phyloP scores from a whole-genome alignment of 64 coral and sea anemone species.

The Stichodactyla helianthus region DNA sequence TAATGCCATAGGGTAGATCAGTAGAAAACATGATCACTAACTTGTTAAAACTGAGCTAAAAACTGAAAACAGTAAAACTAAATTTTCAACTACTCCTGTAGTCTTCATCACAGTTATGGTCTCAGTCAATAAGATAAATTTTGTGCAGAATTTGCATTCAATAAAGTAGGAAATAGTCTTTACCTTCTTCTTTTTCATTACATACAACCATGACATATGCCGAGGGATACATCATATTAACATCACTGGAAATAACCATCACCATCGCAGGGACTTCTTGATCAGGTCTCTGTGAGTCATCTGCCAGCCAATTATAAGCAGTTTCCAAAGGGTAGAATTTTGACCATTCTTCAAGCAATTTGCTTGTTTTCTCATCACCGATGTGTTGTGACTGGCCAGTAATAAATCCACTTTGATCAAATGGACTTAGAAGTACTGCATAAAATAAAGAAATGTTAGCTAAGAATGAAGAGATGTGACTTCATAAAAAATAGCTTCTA shows the following conservation, averaged over 20 bases:
- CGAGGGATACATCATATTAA: conserved; percentile 85
- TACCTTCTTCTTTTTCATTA: conserved; percentile 8
- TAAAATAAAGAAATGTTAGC: background rate
- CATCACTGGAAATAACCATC: conserved; percentile 62
- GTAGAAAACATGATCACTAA: too few species aligned
- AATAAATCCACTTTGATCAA: conserved; percentile 64
- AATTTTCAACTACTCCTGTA: too few species aligned
- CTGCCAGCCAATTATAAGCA: conserved; percentile 59
- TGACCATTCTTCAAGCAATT: conserved; percentile 81
- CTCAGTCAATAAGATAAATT: too few species aligned
- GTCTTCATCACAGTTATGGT: too few species aligned
- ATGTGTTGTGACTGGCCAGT: conserved; percentile 81
- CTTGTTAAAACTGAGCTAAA: too few species aligned
- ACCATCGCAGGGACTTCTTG: conserved; percentile 81
- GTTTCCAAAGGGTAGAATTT: conserved; percentile 90
- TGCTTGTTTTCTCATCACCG: conserved; percentile 54
- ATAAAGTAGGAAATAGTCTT: background rate
- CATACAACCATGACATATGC: conserved; percentile 67
- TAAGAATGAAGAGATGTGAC: background rate
- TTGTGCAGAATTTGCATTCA: background rate
- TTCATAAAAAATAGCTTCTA: too few species aligned
- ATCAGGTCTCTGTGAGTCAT: conserved; percentile 14
- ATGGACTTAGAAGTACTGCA: conserved; percentile 78
- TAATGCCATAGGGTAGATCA: too few species aligned
- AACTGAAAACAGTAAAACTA: too few species aligned